Evolutionary conservation across 2,888 invertebrate species (phyloP).

Genomic region (Meghimatium bilineatum): DNA sequence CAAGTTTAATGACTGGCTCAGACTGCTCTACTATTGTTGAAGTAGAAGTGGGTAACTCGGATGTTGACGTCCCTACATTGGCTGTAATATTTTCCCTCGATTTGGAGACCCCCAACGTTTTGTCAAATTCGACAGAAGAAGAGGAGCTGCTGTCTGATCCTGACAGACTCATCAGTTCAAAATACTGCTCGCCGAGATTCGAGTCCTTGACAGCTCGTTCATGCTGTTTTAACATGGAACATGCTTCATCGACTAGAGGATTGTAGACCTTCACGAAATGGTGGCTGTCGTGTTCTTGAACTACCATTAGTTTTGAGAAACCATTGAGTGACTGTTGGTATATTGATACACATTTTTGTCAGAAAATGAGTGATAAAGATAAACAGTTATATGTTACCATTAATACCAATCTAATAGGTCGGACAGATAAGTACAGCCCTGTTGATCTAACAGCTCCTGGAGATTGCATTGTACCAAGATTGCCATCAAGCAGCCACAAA

Average conservation of each 20-base stretch:
- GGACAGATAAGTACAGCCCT: too few relatives aligned
- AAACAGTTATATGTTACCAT: too few relatives aligned
- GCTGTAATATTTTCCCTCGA: neutral
- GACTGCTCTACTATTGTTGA: too few relatives aligned
- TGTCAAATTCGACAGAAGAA: constrained; percentile 15
- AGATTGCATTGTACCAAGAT: too few relatives aligned
- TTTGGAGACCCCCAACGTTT: neutral
- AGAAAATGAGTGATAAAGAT: too few relatives aligned
- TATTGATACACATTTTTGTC: neutral
- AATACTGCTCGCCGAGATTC: neutral
- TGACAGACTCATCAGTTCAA: neutral
- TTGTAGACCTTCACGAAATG: neutral
- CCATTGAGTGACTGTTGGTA: neutral
- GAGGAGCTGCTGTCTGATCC: constrained; percentile 5
- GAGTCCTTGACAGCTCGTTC: neutral
- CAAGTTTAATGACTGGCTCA: neutral
- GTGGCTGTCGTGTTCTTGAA: neutral
- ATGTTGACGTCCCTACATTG: neutral
- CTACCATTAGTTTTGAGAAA: neutral
- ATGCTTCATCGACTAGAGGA: neutral
- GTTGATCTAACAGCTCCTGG: too few relatives aligned
- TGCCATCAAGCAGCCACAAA: too few relatives aligned
- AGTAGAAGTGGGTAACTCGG: neutral
- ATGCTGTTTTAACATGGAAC: neutral
- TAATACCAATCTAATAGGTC: too few relatives aligned